phyloP scores from a whole-genome alignment of 2,113 vertebrate species.

The Callospermophilus lateralis region DNA sequence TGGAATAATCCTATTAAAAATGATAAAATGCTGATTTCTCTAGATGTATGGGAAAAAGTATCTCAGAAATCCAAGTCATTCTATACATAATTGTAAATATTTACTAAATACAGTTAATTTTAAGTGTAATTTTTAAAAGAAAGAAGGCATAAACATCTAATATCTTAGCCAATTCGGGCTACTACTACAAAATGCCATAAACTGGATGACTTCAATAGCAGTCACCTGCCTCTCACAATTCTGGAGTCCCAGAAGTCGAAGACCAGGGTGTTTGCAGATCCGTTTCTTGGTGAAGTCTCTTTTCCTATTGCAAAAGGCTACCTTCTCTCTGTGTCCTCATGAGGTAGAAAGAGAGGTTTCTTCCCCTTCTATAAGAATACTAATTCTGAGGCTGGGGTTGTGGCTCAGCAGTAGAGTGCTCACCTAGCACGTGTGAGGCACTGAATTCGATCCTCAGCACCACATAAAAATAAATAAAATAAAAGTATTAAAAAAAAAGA shows the following conservation, averaged over 20 bases:
- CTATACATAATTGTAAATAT: neutral
- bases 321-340: neutral
- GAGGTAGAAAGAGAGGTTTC: neutral
- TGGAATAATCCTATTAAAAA: neutral
- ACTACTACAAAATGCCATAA: neutral
- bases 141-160: neutral
- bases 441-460: too few species aligned
- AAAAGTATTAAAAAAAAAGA: too few species aligned
- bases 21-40: neutral
- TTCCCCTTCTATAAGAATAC: neutral
- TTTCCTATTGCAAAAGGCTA: neutral
- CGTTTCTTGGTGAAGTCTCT: neutral
- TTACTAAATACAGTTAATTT: slow-evolving; percentile 38
- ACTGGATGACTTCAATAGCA: neutral
- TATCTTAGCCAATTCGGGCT: neutral
- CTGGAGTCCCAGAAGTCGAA: neutral
- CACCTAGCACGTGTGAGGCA: too few species aligned
- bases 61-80: slow-evolving; percentile 1
- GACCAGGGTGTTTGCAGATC: neutral
- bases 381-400: neutral
- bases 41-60: neutral
- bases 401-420: too few species aligned
- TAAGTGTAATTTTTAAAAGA: neutral
- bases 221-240: neutral
- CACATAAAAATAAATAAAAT: too few species aligned